Percentiles rank a stretch among this genome's conserved stretches.
phyloP scores from a whole-genome alignment of 2,888 invertebrate species.

The Ganaspis brasiliensis region DNA sequence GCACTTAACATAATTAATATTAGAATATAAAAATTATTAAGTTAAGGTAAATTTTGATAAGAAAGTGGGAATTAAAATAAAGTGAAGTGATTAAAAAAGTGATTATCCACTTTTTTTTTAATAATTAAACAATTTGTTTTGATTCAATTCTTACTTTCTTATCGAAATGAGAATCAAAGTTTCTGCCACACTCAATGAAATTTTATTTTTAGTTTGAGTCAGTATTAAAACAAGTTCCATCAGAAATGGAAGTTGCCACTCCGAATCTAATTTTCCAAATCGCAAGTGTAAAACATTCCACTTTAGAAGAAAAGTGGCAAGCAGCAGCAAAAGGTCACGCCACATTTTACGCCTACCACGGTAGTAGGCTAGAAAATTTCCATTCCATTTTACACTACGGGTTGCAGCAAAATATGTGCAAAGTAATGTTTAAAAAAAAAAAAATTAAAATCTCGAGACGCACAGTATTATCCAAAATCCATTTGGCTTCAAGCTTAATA shows the following conservation, averaged over 20 bases:
- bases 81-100: too few species aligned
- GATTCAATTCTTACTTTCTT: too few species aligned
- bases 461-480: neutral
- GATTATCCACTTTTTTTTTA: too few species aligned
- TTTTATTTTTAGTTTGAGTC: conserved; percentile 82
- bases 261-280: conserved; percentile 89
- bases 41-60: conserved; percentile 59
- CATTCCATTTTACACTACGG: conserved; percentile 91
- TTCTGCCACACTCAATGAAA: too few species aligned
- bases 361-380: conserved; percentile 90
- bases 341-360: conserved; percentile 89
- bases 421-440: conserved; percentile 80
- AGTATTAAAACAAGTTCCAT: conserved; percentile 82
- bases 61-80: too few species aligned
- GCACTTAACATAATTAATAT: conserved; percentile 38
- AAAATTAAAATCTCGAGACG: conserved; percentile 12
- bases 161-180: too few species aligned
- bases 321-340: conserved; percentile 82
- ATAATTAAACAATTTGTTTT: too few species aligned
- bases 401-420: conserved; percentile 87
- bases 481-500: too few species aligned
- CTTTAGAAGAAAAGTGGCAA: conserved; percentile 84
- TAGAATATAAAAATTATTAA: conserved; percentile 45
- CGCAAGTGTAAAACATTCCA: conserved; percentile 82
- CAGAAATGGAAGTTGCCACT: conserved; percentile 79